Base-by-base conservation (phyloP, 2,888 invertebrate genomes). In the Eupithecia abbreviata region DNA sequence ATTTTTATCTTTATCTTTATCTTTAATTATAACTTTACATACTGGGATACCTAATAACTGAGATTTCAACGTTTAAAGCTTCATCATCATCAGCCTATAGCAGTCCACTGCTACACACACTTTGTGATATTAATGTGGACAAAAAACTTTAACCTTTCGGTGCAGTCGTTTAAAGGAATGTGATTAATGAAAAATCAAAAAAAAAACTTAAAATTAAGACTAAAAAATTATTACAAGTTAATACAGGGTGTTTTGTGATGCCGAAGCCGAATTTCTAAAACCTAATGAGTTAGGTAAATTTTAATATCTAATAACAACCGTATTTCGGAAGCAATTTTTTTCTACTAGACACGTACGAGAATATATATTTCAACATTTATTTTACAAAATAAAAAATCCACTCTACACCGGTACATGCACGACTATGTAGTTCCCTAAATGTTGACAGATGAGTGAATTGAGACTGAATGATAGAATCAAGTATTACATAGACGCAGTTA, bases 161-260 rank as follows among this genome's bases (percentile, higher is more conserved):
- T n/a, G 45, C 41, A 15, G 12, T 65, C 4, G 43, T 42, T 62
- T 65, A 43, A 62, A 65, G 72, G 72, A 72, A 72, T 72, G 72
- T 72, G 62, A 30, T 58, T 62, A 62, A 30, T 18, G n/a, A 12
- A 58, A 30, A 12, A 45, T 47, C 42, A 62, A 71, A 41, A 55
- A 30, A 45, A 30, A 13, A 71, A 51, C 13, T 7, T 45, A 73
- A 30, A 55, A 45, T 18, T 13, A n/a, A 4, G 4, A 68, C 42
- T 42, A 15, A 42, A 43, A 30, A 30, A 43, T 15, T 43, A 65
- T 47, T 9, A 55, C 30, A 67, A 55, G 18, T 45, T 42, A 58
- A 68, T 69, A 73, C 55, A 69, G 58, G 58, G 66, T 73, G 73
- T 73, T 58, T 7, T 45, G 73, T 68, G 51, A 62, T 62, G 62